phyloP scores from a whole-genome alignment of 2,113 vertebrate genomes.

The Scomber colias region DNA sequence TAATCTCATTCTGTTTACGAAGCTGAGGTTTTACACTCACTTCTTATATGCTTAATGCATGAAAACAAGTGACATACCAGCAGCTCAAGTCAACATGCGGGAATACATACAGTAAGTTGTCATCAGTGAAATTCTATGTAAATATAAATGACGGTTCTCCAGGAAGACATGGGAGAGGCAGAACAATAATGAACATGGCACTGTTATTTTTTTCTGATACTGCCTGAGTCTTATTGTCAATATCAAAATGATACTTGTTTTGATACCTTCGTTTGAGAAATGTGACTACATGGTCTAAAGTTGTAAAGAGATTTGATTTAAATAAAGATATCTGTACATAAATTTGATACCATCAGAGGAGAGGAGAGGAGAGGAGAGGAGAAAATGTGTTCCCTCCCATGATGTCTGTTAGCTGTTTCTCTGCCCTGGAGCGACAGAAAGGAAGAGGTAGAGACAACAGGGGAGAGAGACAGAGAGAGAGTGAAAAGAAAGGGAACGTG shows the following conservation, averaged over 20 bases:
- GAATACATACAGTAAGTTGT: slow-evolving; percentile 1
- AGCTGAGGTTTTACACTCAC: neutral
- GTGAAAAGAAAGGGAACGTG: slow-evolving; percentile 37
- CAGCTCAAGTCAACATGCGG: slow-evolving; percentile 4
- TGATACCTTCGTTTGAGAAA: too few relatives aligned
- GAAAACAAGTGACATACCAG: slow-evolving; percentile 16
- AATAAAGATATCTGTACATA: neutral
- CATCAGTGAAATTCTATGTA: slow-evolving; percentile 43
- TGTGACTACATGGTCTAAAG: neutral
- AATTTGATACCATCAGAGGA: neutral
- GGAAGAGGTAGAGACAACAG: slow-evolving; percentile 51
- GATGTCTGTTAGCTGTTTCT: slow-evolving; percentile 57
- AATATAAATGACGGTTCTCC: slow-evolving; percentile 48
- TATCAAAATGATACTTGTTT: too few relatives aligned
- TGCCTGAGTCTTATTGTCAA: neutral
- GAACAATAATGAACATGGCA: slow-evolving; percentile 2
- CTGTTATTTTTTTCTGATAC: neutral
- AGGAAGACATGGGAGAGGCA: slow-evolving; percentile 7
- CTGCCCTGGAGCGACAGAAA: slow-evolving; percentile 64
- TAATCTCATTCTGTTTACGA: slow-evolving; percentile 9
- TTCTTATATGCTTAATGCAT: neutral
- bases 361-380: too few relatives aligned
- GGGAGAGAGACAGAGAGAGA: neutral
- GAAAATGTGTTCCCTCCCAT: slow-evolving; percentile 34
- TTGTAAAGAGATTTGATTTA: neutral